Evolutionary conservation across 2,797 vertebrate species (phyloP).

Genomic region (Craterocephalus amniculus): DNA sequence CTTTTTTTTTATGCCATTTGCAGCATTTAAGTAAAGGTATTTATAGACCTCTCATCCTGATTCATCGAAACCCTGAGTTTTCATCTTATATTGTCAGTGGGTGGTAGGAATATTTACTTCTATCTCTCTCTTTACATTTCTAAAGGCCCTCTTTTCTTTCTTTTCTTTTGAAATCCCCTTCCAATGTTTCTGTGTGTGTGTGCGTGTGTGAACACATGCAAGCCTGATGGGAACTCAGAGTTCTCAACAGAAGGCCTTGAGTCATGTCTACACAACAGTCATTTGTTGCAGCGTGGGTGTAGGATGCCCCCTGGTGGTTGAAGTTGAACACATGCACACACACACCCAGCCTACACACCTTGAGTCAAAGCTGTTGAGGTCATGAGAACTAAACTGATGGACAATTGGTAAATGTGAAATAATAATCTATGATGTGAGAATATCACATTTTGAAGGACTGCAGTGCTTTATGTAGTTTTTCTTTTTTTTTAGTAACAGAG

Average conservation of each 20-base stretch:
- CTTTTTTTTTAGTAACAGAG: too few species aligned
- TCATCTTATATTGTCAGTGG: slow-evolving; percentile 32
- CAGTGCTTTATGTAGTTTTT: not conserved
- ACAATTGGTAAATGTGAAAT: slow-evolving; percentile 10
- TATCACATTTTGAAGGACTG: not conserved
- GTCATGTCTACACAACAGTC: slow-evolving; percentile 73
- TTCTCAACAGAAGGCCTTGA: slow-evolving; percentile 83
- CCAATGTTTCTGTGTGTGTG: slow-evolving; percentile 60
- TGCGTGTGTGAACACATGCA: slow-evolving; percentile 79
- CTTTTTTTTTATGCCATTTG: slow-evolving; percentile 7
- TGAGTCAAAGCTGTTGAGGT: slow-evolving; percentile 43
- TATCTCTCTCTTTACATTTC: slow-evolving; percentile 23
- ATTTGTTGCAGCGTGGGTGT: slow-evolving; percentile 51
- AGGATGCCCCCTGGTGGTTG: slow-evolving; percentile 79
- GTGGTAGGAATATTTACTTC: slow-evolving; percentile 35
- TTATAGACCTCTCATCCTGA: slow-evolving; percentile 47
- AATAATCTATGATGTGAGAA: not conserved
- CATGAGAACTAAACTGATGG: slow-evolving; percentile 27
- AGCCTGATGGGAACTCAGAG: slow-evolving; percentile 80
- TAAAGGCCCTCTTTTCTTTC: slow-evolving; percentile 48
- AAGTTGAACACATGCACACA: slow-evolving; percentile 34
- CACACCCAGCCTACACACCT: slow-evolving; percentile 46
- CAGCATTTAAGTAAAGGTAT: slow-evolving; percentile 46
- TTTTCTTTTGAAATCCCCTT: not conserved
- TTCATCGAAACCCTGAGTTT: slow-evolving; percentile 41